A percentile compares a stretch with the other conserved stretches of the same genome.
Evolutionary conservation across 2,888 invertebrate species (phyloP).

Genomic region (Callimorpha dominula): DNA sequence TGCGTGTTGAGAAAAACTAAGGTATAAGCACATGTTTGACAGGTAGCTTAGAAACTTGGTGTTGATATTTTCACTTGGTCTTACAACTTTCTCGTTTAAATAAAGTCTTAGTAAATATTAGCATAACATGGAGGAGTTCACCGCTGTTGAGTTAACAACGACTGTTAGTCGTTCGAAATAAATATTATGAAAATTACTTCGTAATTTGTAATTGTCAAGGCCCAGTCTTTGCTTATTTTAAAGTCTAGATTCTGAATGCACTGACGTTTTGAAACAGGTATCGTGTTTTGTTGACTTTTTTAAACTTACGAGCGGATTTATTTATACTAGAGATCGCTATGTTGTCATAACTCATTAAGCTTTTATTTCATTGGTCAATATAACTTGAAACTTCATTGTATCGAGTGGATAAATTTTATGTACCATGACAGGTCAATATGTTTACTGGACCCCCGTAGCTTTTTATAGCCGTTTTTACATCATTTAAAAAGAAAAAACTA

Average conservation of each 20-base stretch:
- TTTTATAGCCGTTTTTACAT: too few species aligned
- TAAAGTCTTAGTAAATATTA: conserved; percentile 35
- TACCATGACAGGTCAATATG: too few species aligned
- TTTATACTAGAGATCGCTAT: too few species aligned
- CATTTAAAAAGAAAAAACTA: too few species aligned
- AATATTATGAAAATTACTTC: background rate
- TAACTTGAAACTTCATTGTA: too few species aligned
- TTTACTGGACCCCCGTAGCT: too few species aligned
- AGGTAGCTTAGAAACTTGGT: conserved; percentile 40
- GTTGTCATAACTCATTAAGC: too few species aligned
- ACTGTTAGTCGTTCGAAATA: background rate
- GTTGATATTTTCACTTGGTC: conserved; percentile 38
- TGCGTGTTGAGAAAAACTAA: conserved; percentile 36
- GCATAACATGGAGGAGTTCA: conserved; percentile 23
- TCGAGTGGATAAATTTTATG: too few species aligned
- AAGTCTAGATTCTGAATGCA: background rate
- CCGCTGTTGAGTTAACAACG: background rate
- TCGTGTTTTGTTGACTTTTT: background rate
- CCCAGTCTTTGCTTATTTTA: background rate
- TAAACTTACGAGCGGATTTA: too few species aligned
- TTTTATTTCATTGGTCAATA: too few species aligned
- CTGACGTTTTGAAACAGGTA: background rate
- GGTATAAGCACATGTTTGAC: conserved; percentile 23
- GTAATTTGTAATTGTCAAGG: background rate
- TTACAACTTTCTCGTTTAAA: conserved; percentile 41